Evolutionary conservation across 2,797 vertebrate genomes (phyloP), one percentile per base, ranked within the genome.

Genomic region (Pseudomugil tenellus): DNA sequence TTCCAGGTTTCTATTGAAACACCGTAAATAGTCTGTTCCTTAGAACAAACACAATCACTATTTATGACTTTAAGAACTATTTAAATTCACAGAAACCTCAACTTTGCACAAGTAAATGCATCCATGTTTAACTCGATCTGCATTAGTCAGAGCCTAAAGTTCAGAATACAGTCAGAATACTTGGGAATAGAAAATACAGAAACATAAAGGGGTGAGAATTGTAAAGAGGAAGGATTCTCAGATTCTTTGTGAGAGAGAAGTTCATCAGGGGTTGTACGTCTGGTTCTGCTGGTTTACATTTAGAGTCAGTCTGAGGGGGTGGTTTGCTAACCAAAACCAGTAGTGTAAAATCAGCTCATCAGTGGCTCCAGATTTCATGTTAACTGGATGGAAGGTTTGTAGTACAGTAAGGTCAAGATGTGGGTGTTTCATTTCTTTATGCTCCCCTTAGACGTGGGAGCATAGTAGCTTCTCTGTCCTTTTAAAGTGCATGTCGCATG

Each of bases 381-480:
- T 62, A 52, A 64, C 26, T 58, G 43, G 49, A 43, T 46, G 62
- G 65, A 67, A 63, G 16, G 39, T 32, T 48, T 26, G 39, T 55
- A 25, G 35, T 55, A 37, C 52, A 55, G 19, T 55, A 14, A 37
- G 28, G 56, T 34, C 35, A 39, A 52, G 35, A 26, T 54, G 63
- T 72, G 48, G 58, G 41, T 35, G 21, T 43, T 32, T 39, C 6
- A 4, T 35, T 59, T 67, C 34, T 41, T 66, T 1, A 17, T 63
- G 10, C 1, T 32, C 2, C 19, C 65, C 6, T 28, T 4, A 70
- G 54, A 70, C 68, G 31, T 79, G 76, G 74, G 74, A 77, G 67
- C 26, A 32, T 25, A 56, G 12, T 1, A 1, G 43, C 31, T 19
- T 35, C 35, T 35, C 25, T 52, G 48, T 39, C 11, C 48, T 77